A percentile compares a stretch with the other conserved stretches of the same genome.
Conservation (phyloP, 2,113 vertebrate species). For the Cottus gobio region DNA sequence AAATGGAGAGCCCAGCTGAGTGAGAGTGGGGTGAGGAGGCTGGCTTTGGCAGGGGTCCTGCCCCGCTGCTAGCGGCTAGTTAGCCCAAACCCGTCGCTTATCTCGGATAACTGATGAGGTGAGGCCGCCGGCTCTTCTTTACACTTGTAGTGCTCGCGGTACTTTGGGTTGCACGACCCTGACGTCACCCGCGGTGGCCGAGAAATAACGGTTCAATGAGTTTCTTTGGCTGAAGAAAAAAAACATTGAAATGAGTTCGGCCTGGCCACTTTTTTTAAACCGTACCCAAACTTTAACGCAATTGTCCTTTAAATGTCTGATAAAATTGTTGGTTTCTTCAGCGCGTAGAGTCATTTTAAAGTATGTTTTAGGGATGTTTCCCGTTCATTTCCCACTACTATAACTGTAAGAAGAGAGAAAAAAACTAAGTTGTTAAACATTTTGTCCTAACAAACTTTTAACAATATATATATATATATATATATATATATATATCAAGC, state of each 20-base stretch:
- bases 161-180: neutral
- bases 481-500: neutral
- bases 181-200: neutral
- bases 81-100: constrained; percentile 49
- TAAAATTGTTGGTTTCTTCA: neutral
- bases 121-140: constrained; percentile 25
- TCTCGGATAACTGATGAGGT: constrained; percentile 56
- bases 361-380: neutral
- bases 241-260: constrained; percentile 39
- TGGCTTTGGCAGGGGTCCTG: constrained; percentile 78
- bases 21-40: constrained; percentile 83
- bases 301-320: neutral
- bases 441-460: constrained; percentile 2
- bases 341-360: neutral
- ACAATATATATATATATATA: neutral
- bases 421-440: neutral
- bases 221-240: neutral
- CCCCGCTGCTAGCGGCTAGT: constrained; percentile 72
- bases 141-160: neutral
- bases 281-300: neutral
- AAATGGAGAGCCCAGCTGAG: constrained; percentile 84
- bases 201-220: neutral
- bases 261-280: constrained; percentile 7
- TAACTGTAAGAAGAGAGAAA: neutral
- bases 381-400: neutral